Conservation (phyloP, 2,888 invertebrate species). For the Hyalella azteca region DNA sequence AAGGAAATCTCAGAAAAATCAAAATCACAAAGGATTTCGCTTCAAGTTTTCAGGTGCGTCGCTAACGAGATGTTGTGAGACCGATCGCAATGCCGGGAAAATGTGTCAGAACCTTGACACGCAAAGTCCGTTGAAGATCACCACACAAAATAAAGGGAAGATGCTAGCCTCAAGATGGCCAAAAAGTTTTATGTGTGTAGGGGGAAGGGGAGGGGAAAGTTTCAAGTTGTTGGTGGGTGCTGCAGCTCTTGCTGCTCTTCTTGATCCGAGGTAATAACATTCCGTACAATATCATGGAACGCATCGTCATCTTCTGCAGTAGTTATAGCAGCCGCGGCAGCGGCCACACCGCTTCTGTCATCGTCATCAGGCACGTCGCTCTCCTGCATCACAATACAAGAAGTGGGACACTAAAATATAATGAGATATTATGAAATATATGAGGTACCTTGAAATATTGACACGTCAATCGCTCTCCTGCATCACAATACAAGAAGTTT, state of each 20-base stretch:
- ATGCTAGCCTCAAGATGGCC: conserved; percentile 30
- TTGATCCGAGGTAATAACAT: not conserved
- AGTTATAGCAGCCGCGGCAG: not conserved
- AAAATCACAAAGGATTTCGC: too few species aligned
- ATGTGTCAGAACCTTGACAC: not conserved
- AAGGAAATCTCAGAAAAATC: too few species aligned
- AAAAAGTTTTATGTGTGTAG: not conserved
- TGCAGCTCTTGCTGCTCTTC: not conserved
- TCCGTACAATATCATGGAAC: not conserved
- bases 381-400: not conserved
- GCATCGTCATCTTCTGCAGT: not conserved
- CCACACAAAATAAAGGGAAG: not conserved
- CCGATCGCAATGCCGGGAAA: too few species aligned
- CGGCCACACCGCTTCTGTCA: not conserved
- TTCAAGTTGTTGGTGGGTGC: conserved; percentile 17
- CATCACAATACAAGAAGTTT: too few species aligned
- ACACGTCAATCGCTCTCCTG: conserved; percentile 9
- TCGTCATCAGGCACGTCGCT: not conserved
- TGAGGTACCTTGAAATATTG: too few species aligned
- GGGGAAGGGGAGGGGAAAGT: not conserved
- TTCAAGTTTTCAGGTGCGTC: too few species aligned
- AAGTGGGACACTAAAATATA: too few species aligned
- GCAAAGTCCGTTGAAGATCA: not conserved
- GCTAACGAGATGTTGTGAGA: too few species aligned
- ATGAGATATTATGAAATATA: too few species aligned